A percentile compares a stretch with the other conserved stretches of the same genome.
These are phyloP conservation scores for Silvanus unidentatus DNA, from an alignment of 2,888 invertebrate genomes.

Conservation along the genomic window DNA sequence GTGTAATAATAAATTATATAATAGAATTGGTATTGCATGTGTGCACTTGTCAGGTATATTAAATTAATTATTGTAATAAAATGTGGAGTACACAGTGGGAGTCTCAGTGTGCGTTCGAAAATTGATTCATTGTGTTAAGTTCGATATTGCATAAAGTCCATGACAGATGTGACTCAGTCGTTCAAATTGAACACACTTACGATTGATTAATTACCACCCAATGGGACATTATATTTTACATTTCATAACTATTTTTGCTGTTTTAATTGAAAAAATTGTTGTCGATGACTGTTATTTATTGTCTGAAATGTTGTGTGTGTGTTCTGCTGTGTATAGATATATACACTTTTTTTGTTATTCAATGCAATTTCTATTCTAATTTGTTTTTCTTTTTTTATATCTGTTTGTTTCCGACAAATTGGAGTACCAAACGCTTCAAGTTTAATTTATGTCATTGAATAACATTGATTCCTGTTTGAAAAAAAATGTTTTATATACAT, in stretches of 20 bases:
- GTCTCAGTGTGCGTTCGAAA: constrained; percentile 10
- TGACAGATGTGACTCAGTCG: constrained; percentile 32
- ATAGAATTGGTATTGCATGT: constrained; percentile 18
- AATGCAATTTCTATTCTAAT: too few relatives aligned
- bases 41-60: constrained; percentile 21
- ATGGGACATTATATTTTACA: constrained; percentile 26
- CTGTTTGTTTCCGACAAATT: too few relatives aligned
- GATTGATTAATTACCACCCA: constrained; percentile 26
- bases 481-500: too few relatives aligned
- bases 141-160: constrained; percentile 30
- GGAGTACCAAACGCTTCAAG: too few relatives aligned
- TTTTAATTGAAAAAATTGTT: constrained; percentile 26
- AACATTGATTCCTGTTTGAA: too few relatives aligned
- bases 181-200: constrained; percentile 25
- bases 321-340: too few relatives aligned
- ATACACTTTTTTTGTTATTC: too few relatives aligned
- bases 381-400: too few relatives aligned
- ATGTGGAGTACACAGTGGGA: constrained; percentile 27
- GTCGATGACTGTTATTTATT: constrained; percentile 19
- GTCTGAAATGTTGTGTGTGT: too few relatives aligned
- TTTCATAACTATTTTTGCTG: constrained; percentile 22
- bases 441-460: too few relatives aligned
- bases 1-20: constrained; percentile 20
- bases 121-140: constrained; percentile 34
- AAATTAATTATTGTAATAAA: constrained; percentile 29